Conservation (phyloP, 2,797 vertebrate species). For the Chelon labrosus region DNA sequence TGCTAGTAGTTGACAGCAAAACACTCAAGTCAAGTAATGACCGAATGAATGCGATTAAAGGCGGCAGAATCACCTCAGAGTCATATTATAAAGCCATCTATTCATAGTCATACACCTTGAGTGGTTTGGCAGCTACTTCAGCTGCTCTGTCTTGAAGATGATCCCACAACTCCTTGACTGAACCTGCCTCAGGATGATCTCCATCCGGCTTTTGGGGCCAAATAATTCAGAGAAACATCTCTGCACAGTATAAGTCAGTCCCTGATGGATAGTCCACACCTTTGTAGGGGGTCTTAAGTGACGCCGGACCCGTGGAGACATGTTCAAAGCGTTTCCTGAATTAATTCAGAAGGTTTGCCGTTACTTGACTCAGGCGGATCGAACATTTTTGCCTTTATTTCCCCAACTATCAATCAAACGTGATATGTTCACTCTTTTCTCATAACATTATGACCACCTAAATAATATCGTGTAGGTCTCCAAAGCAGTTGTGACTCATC, state of each 20-base stretch:
- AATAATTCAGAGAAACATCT: slow-evolving; percentile 23
- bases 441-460: too few relatives aligned
- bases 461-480: too few relatives aligned
- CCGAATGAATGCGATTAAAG: background rate
- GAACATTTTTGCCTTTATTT: too few relatives aligned
- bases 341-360: background rate
- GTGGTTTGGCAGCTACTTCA: background rate
- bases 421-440: too few relatives aligned
- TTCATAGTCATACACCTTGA: background rate
- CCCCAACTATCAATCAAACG: too few relatives aligned
- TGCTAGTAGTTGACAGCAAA: background rate
- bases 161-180: slow-evolving; percentile 14
- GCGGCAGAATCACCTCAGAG: background rate
- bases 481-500: too few relatives aligned
- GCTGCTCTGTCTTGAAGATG: background rate
- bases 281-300: background rate
- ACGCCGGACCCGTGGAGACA: slow-evolving; percentile 1
- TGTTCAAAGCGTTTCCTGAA: background rate
- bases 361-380: background rate
- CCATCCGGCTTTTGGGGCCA: slow-evolving; percentile 15
- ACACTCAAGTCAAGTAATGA: background rate
- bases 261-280: slow-evolving; percentile 8
- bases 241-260: background rate
- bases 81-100: background rate
- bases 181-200: slow-evolving; percentile 21